Base-by-base conservation (phyloP, 2,113 vertebrate species). In the Fregetta grallaria region DNA sequence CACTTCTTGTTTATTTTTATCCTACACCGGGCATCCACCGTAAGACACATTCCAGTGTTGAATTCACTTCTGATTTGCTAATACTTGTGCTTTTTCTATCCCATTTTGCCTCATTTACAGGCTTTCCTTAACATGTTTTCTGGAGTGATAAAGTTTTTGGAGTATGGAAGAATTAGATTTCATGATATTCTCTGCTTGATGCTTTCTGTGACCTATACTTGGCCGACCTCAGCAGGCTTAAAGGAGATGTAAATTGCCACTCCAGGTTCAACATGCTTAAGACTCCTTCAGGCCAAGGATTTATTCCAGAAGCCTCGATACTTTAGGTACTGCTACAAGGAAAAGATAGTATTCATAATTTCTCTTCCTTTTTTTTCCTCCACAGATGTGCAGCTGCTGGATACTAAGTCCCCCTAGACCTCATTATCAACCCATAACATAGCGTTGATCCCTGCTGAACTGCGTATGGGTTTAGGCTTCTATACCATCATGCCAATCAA, bases 11-110 rank as follows among this genome's bases (percentile, higher is more conserved):
- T 90, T 40, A 9, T 47, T 79, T 61, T 20, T 67, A 9, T 9
- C 50, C 75, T 12, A 3, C 7, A 1, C 20, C 3, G 22, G 40
- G 36, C 32, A 45, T 34, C 26, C 47, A 6, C 26, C 0, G 0
- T n/a, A 15, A 67, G 45, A 29, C 23, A 32, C 22, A 10, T 29
- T 16, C 26, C 32, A 47, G 7, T 7, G 55, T 1, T 34, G 52
- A 45, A 56, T 40, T 76, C 42, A 6, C 40, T 85, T 42, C 23
- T 1, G 3, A 15, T 80, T 88, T 80, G 22, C 19, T 67, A 50
- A 13, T 21, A 20, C 6, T 11, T 6, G 20, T 29, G 25, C 21
- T 5, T 67, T 78, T 78, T 67, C n/a, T 23, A 13, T 20, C 42
- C 38, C 8, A 10, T 76, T 61, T 53, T 2, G 9, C n/a, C 17